A percentile compares a stretch with the other conserved stretches of the same genome.
These are phyloP conservation scores for Escarpia spicata DNA, from an alignment of 2,888 invertebrate species.

Conservation along the genomic window DNA sequence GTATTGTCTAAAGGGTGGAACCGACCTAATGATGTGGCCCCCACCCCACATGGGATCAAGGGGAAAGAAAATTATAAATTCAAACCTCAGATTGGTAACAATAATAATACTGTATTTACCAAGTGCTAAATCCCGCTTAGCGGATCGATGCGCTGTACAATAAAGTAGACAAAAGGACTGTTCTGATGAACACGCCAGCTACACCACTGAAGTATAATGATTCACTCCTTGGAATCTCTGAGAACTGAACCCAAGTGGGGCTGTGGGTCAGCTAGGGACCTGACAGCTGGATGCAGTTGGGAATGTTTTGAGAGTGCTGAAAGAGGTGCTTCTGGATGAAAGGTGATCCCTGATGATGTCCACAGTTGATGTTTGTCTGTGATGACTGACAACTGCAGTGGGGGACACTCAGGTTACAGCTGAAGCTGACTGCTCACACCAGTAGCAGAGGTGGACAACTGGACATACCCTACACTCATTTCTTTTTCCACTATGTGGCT, in stretches of 20 bases:
- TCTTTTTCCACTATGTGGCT: background rate
- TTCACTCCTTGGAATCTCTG: background rate
- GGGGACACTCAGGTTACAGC: background rate
- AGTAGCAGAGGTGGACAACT: background rate
- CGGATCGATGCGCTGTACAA: too few species aligned
- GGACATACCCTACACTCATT: background rate
- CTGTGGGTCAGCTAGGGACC: background rate
- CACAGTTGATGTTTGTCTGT: background rate
- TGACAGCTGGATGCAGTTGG: background rate
- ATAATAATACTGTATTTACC: too few species aligned
- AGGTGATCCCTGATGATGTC: background rate
- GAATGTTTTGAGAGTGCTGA: background rate
- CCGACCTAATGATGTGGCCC: too few species aligned
- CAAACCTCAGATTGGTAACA: too few species aligned
- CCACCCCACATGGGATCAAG: too few species aligned
- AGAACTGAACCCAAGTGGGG: background rate
- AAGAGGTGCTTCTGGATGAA: background rate
- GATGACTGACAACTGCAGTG: background rate
- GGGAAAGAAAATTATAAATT: too few species aligned
- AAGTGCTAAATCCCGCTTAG: too few species aligned
- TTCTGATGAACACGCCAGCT: background rate
- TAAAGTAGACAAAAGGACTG: background rate
- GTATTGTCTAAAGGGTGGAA: too few species aligned
- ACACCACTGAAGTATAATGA: background rate
- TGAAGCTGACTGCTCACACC: background rate